These are phyloP conservation scores for Hylomyscus alleni DNA, from an alignment of 2,797 vertebrate species.

Conservation along the genomic window DNA sequence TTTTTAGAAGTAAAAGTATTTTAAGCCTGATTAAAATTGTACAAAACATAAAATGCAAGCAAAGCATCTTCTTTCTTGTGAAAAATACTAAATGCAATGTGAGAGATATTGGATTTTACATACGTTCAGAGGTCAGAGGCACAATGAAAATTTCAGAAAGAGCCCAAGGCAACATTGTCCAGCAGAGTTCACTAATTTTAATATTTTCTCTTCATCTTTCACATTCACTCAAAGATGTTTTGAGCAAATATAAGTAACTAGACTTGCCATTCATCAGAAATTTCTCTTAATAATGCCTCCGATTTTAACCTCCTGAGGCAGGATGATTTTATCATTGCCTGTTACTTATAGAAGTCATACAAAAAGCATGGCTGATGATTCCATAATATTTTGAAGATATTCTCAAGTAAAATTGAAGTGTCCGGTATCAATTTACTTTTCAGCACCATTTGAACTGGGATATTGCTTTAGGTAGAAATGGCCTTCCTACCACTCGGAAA, in stretches of 20 bases:
- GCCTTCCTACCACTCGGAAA: background rate
- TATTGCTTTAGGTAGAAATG: background rate
- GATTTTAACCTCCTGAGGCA: background rate
- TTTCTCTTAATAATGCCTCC: background rate
- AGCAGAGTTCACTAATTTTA: background rate
- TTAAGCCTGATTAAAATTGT: background rate
- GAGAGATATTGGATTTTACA: background rate
- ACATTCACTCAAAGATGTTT: background rate
- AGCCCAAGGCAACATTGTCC: background rate
- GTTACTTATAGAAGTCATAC: background rate
- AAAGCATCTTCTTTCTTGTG: background rate
- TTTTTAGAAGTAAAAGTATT: constrained; percentile 5
- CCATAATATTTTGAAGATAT: background rate
- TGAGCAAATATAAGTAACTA: background rate
- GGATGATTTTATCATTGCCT: background rate
- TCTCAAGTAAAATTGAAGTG: constrained; percentile 15
- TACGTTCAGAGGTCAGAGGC: constrained; percentile 7
- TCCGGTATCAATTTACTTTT: background rate
- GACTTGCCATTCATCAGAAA: background rate
- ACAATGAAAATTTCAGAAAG: background rate
- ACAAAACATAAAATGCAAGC: background rate
- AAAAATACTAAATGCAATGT: background rate
- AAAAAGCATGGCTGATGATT: background rate
- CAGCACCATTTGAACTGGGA: background rate
- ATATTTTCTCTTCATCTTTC: background rate